phyloP scores from a whole-genome alignment of 2,888 invertebrate genomes.

The Hydrotaea diabolus region DNA sequence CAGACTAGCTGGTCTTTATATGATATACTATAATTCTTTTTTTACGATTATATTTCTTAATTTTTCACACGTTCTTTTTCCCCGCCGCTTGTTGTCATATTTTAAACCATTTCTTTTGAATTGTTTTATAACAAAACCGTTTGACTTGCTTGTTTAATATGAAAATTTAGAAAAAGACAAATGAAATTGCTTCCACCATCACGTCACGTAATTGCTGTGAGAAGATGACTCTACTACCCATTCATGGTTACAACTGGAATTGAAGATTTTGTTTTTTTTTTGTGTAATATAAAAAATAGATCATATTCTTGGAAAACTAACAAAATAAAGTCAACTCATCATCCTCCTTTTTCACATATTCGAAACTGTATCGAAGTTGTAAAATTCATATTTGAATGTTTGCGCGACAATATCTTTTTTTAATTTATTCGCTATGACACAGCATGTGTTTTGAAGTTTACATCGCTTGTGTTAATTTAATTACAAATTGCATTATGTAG shows the following conservation, averaged over 20 bases:
- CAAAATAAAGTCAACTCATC: background rate
- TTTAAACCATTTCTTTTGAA: constrained; percentile 17
- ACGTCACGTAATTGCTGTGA: background rate
- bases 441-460: too few relatives aligned
- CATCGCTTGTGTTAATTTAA: too few relatives aligned
- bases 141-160: background rate
- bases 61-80: constrained; percentile 46
- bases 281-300: background rate
- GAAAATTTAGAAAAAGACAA: background rate
- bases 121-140: background rate
- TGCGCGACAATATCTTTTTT: too few relatives aligned
- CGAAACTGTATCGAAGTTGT: background rate
- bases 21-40: background rate
- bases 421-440: too few relatives aligned
- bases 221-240: background rate
- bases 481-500: too few relatives aligned
- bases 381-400: background rate
- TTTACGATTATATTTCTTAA: constrained; percentile 14
- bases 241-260: background rate
- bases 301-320: background rate
- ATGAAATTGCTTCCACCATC: background rate
- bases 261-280: background rate
- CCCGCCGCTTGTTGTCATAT: background rate
- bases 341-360: background rate
- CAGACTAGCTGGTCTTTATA: background rate